Evolutionary conservation across 2,888 invertebrate genomes (phyloP), one percentile per base, ranked within the genome.

Genomic region (Electrophaes corylata): DNA sequence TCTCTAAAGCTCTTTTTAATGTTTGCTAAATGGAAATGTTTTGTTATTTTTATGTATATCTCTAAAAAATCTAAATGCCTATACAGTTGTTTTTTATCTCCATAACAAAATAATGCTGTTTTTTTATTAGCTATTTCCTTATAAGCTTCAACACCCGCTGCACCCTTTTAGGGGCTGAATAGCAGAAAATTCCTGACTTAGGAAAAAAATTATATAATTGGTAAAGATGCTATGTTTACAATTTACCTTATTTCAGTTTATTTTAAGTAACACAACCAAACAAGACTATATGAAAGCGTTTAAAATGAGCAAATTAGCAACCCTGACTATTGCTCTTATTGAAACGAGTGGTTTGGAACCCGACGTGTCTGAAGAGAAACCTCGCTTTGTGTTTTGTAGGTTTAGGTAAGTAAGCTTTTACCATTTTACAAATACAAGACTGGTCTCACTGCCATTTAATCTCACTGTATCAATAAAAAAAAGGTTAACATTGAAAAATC

Each of bases 241-340:
- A 26, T 0, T 26, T 4, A 26, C 26, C 6, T 26, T 3, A 31
- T 64, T 66, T 33, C 75, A 91, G 90, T 78, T 86, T 41, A 68
- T 90, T 67, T 73, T 91, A 12, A 86, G 82, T 48, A 90, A 88
- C 55, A 81, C 83, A n/a, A 71, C 78, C 1, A 86, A 82, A 65
- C 72, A 79, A 47, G 79, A 82, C 14, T 52, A 67, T 12, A 50
- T 67, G 3, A 83, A 71, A 69, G 43, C 60, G 19, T 63, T 66
- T 2, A 88, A 84, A 67, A 85, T 73, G 62, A 73, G 67, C 8
- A 89, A 86, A 79, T 55, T 81, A 35, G 89, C 97, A 12, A 97
- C 98, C 23, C 97, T 99, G 11, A 98, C 98, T 48, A 95, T 99
- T 72, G 96, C 98, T 35, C 92, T 99, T 61, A 96, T 99, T 26